phyloP scores from a whole-genome alignment of 2,888 invertebrate genomes.

The Lutraria lutraria region DNA sequence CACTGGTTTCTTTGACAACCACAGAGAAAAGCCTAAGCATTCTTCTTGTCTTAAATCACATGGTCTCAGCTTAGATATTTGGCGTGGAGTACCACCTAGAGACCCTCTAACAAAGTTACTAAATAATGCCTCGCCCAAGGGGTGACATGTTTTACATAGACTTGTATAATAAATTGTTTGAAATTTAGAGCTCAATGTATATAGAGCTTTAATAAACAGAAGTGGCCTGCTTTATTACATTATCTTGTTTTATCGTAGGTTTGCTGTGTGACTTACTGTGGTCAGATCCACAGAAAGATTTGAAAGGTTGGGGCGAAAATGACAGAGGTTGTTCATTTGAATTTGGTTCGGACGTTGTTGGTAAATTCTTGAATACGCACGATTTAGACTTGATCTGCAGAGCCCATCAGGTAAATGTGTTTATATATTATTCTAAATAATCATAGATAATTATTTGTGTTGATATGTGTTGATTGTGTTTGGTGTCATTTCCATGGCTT shows the following conservation, averaged over 20 bases:
- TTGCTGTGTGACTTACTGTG: constrained; percentile 96
- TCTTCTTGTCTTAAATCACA: too few species aligned
- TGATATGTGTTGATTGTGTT: constrained; percentile 85
- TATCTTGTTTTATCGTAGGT: constrained; percentile 39
- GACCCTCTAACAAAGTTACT: too few species aligned
- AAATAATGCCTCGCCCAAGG: too few species aligned
- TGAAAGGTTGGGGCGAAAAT: constrained; percentile 97
- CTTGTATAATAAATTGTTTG: too few species aligned
- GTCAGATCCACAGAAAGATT: constrained; percentile 93
- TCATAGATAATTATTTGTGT: constrained; percentile 88
- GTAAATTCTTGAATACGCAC: constrained; percentile 94
- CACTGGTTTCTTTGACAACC: too few species aligned
- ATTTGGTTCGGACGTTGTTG: constrained; percentile 99
- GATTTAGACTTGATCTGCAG: constrained; percentile 98
- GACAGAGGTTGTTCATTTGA: constrained; percentile 99
- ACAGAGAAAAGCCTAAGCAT: too few species aligned
- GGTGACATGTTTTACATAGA: too few species aligned
- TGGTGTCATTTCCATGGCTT: too few species aligned
- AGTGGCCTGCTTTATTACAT: background rate
- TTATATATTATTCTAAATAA: constrained; percentile 17
- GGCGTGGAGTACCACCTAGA: too few species aligned
- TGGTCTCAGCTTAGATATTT: too few species aligned
- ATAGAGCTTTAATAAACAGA: too few species aligned
- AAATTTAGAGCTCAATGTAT: too few species aligned
- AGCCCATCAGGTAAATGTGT: constrained; percentile 97